phyloP scores from a whole-genome alignment of 2,888 invertebrate genomes.

The Drosophila aldrichi region DNA sequence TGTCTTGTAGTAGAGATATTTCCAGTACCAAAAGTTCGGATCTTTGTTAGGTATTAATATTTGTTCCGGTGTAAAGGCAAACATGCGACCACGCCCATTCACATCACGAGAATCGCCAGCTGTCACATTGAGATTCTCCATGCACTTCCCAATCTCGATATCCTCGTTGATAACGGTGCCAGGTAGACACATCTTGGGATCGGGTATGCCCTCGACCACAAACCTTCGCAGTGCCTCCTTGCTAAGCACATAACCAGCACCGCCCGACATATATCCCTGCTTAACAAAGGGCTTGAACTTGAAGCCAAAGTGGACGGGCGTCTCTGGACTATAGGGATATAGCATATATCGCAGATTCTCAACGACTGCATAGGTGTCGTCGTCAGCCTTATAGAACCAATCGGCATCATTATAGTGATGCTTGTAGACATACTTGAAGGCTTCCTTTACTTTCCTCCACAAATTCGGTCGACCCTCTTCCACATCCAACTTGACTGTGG shows the following conservation, averaged over 20 bases:
- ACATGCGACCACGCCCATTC: conserved; percentile 94
- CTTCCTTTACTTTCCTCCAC: conserved; percentile 30
- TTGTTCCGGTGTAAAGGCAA: conserved; percentile 96
- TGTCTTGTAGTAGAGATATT: conserved; percentile 95
- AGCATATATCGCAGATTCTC: conserved; percentile 33
- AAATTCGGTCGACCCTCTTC: conserved; percentile 12
- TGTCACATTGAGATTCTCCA: conserved; percentile 92
- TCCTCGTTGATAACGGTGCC: conserved; percentile 86
- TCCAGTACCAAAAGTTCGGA: conserved; percentile 96
- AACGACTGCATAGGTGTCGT: conserved; percentile 28
- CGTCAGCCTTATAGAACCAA: conserved; percentile 34
- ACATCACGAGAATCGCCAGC: conserved; percentile 96
- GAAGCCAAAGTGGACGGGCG: conserved; percentile 26
- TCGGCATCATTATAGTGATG: conserved; percentile 34
- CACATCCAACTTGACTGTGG: conserved; percentile 17
- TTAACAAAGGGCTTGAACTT: conserved; percentile 27
- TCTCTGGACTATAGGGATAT: conserved; percentile 30
- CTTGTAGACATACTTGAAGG: conserved; percentile 28
- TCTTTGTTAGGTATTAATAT: conserved; percentile 94
- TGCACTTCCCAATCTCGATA: conserved; percentile 88
- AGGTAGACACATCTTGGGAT: conserved; percentile 85
- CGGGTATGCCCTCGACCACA: conserved; percentile 81
- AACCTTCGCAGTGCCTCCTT: conserved; percentile 28
- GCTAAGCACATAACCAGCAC: conserved; percentile 31
- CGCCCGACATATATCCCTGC: conserved; percentile 36